Conservation (phyloP, 2,888 invertebrate species). For the Slavum lentiscoides region DNA sequence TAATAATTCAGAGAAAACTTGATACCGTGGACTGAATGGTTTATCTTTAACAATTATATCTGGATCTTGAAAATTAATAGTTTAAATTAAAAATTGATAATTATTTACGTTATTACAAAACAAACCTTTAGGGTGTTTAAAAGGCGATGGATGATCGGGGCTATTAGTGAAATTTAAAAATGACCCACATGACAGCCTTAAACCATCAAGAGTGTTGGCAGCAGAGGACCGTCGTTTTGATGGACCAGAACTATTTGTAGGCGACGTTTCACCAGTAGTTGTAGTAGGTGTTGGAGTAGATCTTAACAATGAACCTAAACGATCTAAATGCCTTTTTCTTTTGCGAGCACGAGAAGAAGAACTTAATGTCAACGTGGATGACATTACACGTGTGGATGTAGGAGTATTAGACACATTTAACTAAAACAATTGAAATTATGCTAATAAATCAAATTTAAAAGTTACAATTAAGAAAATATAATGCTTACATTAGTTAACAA, state of each 20-base stretch:
- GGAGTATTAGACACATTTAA: conserved; percentile 42
- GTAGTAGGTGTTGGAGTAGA: conserved; percentile 37
- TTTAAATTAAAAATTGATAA: conserved; percentile 4
- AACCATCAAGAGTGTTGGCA: conserved; percentile 79
- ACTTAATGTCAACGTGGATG: conserved; percentile 40
- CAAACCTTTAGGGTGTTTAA: conserved; percentile 43
- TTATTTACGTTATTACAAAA: neutral
- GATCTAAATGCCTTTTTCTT: conserved; percentile 55
- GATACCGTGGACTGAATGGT: conserved; percentile 70
- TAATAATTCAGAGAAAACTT: conserved; percentile 86
- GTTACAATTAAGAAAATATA: neutral
- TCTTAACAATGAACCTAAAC: conserved; percentile 43
- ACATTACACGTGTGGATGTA: conserved; percentile 26
- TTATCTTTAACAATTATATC: conserved; percentile 47
- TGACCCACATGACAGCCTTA: conserved; percentile 67
- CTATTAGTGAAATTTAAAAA: conserved; percentile 86
- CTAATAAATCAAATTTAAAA: neutral
- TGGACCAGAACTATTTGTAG: conserved; percentile 42
- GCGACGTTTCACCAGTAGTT: conserved; percentile 41
- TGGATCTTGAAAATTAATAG: conserved; percentile 44
- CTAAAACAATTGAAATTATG: conserved; percentile 8
- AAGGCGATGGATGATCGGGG: conserved; percentile 61
- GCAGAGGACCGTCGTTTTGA: conserved; percentile 81
- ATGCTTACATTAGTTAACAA: conserved; percentile 70
- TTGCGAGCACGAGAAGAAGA: conserved; percentile 54